A percentile compares a stretch with the other conserved stretches of the same genome.
Conservation (phyloP, 2,113 vertebrate genomes). For the Choloepus hoffmanni region DNA sequence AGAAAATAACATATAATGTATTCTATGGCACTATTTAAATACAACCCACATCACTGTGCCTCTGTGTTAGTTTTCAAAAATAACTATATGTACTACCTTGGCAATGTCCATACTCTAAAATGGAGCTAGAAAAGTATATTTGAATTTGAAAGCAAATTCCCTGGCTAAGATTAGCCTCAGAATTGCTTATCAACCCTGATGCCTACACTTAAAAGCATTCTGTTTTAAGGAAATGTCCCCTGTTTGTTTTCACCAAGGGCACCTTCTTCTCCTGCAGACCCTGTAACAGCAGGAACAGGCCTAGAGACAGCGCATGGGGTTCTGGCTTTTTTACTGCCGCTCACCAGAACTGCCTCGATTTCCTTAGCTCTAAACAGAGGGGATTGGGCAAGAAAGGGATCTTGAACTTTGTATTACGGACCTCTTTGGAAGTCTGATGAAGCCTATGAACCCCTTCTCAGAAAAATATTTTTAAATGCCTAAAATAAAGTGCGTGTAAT, state of each 20-base stretch:
- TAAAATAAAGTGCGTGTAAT: neutral
- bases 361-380: neutral
- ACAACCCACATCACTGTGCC: neutral
- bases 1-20: neutral
- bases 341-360: conserved; percentile 26
- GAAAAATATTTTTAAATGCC: conserved; percentile 41
- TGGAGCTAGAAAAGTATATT: conserved; percentile 29
- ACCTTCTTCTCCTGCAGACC: neutral
- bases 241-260: neutral
- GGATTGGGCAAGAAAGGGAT: neutral
- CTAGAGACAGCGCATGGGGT: neutral
- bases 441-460: neutral
- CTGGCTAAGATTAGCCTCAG: neutral
- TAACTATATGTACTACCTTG: neutral
- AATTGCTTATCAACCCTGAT: conserved; percentile 7
- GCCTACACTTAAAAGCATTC: conserved; percentile 20
- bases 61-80: conserved; percentile 51
- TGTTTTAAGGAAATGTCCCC: neutral
- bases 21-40: neutral
- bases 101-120: conserved; percentile 19
- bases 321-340: neutral
- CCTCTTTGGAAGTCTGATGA: neutral
- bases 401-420: neutral
- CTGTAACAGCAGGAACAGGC: neutral
- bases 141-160: conserved; percentile 60